A percentile compares a stretch with the other conserved stretches of the same genome.
Conservation (phyloP, 2,797 vertebrate species). For the Cryptoblepharus egeriae region DNA sequence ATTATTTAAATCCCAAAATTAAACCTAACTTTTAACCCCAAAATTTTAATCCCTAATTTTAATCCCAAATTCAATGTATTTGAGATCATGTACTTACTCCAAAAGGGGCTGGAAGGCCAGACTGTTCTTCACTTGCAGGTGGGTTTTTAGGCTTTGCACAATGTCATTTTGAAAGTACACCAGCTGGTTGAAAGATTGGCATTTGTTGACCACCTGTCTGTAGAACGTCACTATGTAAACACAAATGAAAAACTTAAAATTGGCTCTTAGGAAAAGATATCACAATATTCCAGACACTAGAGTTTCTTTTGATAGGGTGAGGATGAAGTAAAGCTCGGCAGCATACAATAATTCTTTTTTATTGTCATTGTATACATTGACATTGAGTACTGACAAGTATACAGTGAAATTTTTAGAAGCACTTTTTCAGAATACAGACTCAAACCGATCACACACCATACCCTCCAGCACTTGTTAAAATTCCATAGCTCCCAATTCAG, state of each 20-base stretch:
- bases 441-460: too few species aligned
- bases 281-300: not conserved
- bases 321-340: not conserved
- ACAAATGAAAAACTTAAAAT: constrained; percentile 26
- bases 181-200: constrained; percentile 95
- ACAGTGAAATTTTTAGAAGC: too few species aligned
- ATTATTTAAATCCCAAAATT: not conserved
- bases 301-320: not conserved
- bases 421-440: too few species aligned
- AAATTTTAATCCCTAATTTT: too few species aligned
- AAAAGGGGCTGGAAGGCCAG: constrained; percentile 91
- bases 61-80: not conserved
- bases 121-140: constrained; percentile 87
- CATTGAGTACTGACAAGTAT: too few species aligned
- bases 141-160: constrained; percentile 90
- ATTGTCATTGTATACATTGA: too few species aligned
- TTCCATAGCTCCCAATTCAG: not conserved
- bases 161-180: constrained; percentile 92
- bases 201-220: constrained; percentile 88
- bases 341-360: too few species aligned
- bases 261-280: not conserved
- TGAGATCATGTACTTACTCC: constrained; percentile 84
- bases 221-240: constrained; percentile 84
- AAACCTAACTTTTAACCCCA: too few species aligned
- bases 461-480: not conserved